Evolutionary conservation across 2,113 vertebrate species (phyloP), one percentile per base, ranked within the genome.

Genomic region (Gadus macrocephalus): DNA sequence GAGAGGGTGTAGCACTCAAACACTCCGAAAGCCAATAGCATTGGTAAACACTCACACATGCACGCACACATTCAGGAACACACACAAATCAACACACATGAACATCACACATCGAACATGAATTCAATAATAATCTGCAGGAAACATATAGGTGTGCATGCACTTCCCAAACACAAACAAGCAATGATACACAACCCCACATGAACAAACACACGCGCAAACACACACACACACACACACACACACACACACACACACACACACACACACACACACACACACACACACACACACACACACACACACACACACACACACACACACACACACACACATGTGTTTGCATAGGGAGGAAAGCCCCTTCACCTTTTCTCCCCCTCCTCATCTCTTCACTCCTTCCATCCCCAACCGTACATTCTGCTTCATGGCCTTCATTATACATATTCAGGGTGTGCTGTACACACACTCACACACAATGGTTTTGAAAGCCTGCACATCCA

Each of bases 231-330:
- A n/a, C n/a, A n/a, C n/a, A n/a, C 20, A 58, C 55, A 35, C n/a
- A 35, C 27, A 64, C 62, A 64, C 62, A 64, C 25, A 22, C 62
- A 64, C 62, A 28, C 62, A 64, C 55, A 56, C 55, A 56, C 55
- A 56, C 55, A 56, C 55, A 56, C 55, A 56, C 14, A 56, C 15
- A 15, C 16, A 62, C n/a, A 6, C 5, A 42, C n/a, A 20, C 25
- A 16, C 25, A 64, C 6, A 25, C 62, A 56, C 55, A 56, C 55
- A 56, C 15, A 15, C 17, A 56, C 55, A 56, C 55, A 25, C 17
- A 56, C 14, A 11, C 38, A 42, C 38, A 11, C 38, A 42, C 38
- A 42, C 38, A 42, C 38, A 42, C 38, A 42, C 5, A 42, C 38
- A 42, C 38, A 42, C 38, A 42, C 38, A 11, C 38, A 42, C 38